These are phyloP conservation scores for Ooceraea biroi DNA, from an alignment of 1,140 invertebrate species.

Conservation along the genomic window DNA sequence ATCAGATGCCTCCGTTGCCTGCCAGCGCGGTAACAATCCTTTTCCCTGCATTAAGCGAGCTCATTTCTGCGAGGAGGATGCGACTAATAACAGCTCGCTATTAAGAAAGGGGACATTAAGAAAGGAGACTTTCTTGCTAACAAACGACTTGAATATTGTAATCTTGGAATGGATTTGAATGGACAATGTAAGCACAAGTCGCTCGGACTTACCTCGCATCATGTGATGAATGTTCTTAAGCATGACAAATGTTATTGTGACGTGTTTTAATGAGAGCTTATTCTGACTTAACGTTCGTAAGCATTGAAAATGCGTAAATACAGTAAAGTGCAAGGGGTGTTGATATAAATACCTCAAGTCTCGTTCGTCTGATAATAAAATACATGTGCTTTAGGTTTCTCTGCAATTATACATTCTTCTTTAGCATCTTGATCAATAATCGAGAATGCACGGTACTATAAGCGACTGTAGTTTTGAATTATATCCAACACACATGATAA, in stretches of 20 bases:
- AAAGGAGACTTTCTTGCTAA: conserved; percentile 28
- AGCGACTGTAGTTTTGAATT: not conserved
- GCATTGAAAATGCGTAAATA: conserved; percentile 13
- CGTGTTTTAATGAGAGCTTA: conserved; percentile 43
- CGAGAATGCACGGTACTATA: no score
- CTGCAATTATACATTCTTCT: no score
- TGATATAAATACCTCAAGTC: not conserved
- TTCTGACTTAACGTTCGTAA: not conserved
- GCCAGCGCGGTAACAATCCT: conserved; percentile 50
- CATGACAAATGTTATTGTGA: conserved; percentile 18
- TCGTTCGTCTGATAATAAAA: no score
- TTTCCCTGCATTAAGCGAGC: conserved; percentile 43
- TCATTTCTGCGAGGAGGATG: conserved; percentile 52
- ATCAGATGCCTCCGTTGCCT: conserved; percentile 52
- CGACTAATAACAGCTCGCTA: conserved; percentile 44
- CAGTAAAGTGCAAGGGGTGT: not conserved
- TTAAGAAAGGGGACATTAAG: conserved; percentile 6
- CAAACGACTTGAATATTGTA: conserved; percentile 43
- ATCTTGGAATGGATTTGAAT: conserved; percentile 25
- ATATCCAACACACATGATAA: not conserved
- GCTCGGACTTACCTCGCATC: conserved; percentile 26
- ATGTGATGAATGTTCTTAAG: conserved; percentile 7
- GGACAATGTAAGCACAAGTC: conserved; percentile 4
- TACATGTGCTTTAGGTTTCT: no score
- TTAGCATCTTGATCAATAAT: no score